Conservation (phyloP, 1,140 invertebrate genomes). For the Eupristina koningsbergeri region DNA sequence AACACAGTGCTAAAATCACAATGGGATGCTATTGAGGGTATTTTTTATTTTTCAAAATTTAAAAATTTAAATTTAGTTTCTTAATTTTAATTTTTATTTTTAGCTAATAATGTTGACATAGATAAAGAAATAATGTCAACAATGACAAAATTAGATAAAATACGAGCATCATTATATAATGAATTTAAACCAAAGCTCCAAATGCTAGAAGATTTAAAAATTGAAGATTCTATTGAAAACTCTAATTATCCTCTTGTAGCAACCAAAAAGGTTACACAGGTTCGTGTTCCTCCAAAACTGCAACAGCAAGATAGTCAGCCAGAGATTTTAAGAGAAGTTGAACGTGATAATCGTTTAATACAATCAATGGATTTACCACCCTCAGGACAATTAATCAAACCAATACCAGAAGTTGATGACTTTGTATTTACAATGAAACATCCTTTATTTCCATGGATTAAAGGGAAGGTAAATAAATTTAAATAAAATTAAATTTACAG, state of each 20-base stretch:
- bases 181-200: constrained; percentile 65
- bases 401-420: constrained; percentile 60
- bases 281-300: constrained; percentile 46
- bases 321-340: constrained; percentile 69
- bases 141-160: constrained; percentile 62
- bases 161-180: constrained; percentile 65
- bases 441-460: constrained; percentile 68
- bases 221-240: constrained; percentile 57
- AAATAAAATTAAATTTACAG: no score
- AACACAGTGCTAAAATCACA: constrained; percentile 57
- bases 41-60: constrained; percentile 13
- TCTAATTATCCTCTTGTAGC: constrained; percentile 58
- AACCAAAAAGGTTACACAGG: constrained; percentile 68
- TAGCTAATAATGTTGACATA: constrained; percentile 42
- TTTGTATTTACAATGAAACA: constrained; percentile 70
- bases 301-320: constrained; percentile 68
- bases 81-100: constrained; percentile 37
- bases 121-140: constrained; percentile 61
- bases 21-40: constrained; percentile 61
- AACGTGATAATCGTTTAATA: constrained; percentile 55
- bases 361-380: constrained; percentile 63
- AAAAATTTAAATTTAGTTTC: constrained; percentile 3
- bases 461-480: constrained; percentile 60
- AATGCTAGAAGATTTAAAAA: constrained; percentile 63
- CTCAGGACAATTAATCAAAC: constrained; percentile 62